These are phyloP conservation scores for Subacronicta megacephala DNA, from an alignment of 2,888 invertebrate genomes.

Conservation along the genomic window DNA sequence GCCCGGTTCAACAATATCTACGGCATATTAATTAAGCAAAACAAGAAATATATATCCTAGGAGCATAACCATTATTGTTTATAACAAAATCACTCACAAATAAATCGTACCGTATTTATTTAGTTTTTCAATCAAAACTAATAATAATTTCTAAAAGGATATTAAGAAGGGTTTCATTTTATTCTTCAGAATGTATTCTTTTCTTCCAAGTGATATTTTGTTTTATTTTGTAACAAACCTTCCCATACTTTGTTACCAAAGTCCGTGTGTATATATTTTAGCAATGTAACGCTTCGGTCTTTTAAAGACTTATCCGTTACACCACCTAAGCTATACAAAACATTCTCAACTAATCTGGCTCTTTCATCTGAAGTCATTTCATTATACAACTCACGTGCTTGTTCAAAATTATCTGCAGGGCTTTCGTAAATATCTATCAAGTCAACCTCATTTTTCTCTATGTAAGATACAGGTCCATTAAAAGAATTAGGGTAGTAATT, in stretches of 20 bases:
- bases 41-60: no score
- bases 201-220: conserved; percentile 31
- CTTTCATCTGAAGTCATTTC: conserved; percentile 92
- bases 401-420: conserved; percentile 95
- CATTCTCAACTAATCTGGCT: conserved; percentile 93
- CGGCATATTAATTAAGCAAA: no score
- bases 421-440: conserved; percentile 90
- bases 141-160: no score
- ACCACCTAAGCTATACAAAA: conserved; percentile 92
- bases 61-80: no score
- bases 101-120: no score
- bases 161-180: no score
- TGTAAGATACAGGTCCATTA: conserved; percentile 93
- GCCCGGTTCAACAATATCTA: no score
- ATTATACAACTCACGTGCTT: conserved; percentile 94
- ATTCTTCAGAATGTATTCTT: no score
- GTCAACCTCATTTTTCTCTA: conserved; percentile 86
- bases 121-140: no score
- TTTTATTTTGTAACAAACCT: conserved; percentile 64
- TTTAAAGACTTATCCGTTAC: conserved; percentile 91
- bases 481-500: conserved; percentile 99
- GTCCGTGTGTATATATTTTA: conserved; percentile 93
- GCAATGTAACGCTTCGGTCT: conserved; percentile 92
- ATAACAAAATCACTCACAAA: no score
- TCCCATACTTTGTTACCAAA: conserved; percentile 89